Conservation (phyloP, 2,113 vertebrate species). For the Ctenomys sociabilis region DNA sequence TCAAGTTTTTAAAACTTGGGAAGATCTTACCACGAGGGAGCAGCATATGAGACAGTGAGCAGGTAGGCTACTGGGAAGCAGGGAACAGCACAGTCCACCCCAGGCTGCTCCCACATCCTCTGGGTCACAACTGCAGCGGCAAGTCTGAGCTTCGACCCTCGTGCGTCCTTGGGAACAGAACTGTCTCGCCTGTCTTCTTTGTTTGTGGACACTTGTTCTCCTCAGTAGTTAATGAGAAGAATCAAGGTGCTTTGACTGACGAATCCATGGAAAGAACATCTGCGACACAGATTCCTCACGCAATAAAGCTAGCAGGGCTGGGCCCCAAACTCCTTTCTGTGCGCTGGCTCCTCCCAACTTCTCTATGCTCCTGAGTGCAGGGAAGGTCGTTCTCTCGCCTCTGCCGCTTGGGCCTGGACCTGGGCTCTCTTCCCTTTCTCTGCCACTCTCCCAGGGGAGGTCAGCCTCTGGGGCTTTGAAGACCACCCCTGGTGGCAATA, state of each 20-base stretch:
- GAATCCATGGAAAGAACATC: not conserved
- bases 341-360: not conserved
- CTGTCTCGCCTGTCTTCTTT: not conserved
- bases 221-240: not conserved
- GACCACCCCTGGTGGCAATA: not conserved
- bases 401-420: not conserved
- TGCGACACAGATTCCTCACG: not conserved
- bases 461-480: not conserved
- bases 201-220: rapidly evolving
- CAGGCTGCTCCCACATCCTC: not conserved
- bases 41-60: not conserved
- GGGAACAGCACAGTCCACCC: not conserved
- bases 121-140: not conserved
- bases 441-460: not conserved
- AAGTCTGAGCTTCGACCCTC: not conserved
- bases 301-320: not conserved
- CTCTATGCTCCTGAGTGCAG: not conserved
- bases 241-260: not conserved
- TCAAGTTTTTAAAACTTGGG: not conserved
- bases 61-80: not conserved
- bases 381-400: not conserved
- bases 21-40: not conserved
- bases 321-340: no score
- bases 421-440: not conserved
- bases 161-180: not conserved